Evolutionary conservation across 2,113 vertebrate genomes (phyloP).

Genomic region (Urocolius indicus): DNA sequence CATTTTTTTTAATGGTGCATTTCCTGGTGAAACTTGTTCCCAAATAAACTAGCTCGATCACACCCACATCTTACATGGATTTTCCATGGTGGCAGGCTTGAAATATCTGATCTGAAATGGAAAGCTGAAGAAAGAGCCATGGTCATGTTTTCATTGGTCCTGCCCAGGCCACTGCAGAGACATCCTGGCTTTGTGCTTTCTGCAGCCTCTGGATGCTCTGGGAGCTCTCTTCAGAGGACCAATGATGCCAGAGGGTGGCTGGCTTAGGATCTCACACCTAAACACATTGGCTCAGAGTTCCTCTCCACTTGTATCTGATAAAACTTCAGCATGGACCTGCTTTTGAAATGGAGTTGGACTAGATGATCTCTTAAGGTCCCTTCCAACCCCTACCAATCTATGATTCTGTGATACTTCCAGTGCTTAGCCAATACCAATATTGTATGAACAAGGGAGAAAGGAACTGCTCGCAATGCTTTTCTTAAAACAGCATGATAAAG

Average conservation of each 20-base stretch:
- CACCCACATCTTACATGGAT: not conserved
- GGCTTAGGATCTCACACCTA: not conserved
- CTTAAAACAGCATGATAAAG: not conserved
- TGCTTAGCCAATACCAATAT: not conserved
- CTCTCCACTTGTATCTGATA: not conserved
- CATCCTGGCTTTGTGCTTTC: accelerated
- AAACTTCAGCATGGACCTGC: not conserved
- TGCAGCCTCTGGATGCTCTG: not conserved
- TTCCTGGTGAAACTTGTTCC: not conserved
- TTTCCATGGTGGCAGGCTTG: not conserved
- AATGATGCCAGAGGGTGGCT: not conserved
- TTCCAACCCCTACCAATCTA: no score
- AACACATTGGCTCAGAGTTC: not conserved
- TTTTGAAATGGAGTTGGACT: no score
- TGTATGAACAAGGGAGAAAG: not conserved
- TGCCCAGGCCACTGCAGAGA: not conserved
- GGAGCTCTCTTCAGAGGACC: not conserved
- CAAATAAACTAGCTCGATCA: not conserved
- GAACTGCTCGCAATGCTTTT: not conserved
- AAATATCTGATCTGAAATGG: not conserved
- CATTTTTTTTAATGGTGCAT: not conserved
- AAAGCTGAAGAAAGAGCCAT: not conserved
- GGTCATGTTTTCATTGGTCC: not conserved
- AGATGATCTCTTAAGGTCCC: no score
- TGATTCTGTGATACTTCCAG: not conserved